These are phyloP conservation scores for Smithornis capensis DNA, from an alignment of 2,113 vertebrate species.

Conservation along the genomic window DNA sequence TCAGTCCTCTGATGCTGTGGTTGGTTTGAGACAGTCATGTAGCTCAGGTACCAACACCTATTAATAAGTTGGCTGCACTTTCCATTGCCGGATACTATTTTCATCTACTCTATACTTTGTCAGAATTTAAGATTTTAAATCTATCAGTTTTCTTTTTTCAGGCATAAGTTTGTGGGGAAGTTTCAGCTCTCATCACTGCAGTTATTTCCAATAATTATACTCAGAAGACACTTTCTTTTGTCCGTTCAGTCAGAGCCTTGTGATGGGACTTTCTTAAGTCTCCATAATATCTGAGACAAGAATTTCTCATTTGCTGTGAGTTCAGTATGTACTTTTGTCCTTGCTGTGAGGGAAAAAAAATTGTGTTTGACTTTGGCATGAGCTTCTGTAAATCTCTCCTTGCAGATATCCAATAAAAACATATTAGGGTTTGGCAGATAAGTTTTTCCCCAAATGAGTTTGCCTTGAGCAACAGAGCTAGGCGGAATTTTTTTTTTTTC, in stretches of 20 bases:
- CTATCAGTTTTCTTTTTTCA: not conserved
- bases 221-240: not conserved
- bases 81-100: not conserved
- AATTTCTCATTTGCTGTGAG: not conserved
- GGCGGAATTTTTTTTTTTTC: accelerated
- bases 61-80: not conserved
- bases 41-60: not conserved
- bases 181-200: not conserved
- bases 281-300: not conserved
- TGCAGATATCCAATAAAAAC: constrained; percentile 2
- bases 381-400: not conserved
- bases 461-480: not conserved
- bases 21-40: accelerated
- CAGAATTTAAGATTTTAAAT: not conserved
- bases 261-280: not conserved
- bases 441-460: not conserved
- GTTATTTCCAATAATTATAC: not conserved
- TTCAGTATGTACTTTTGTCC: not conserved
- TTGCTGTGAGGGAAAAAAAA: not conserved
- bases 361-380: not conserved
- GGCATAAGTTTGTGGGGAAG: not conserved
- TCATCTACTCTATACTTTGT: not conserved
- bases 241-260: not conserved
- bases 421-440: constrained; percentile 15
- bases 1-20: not conserved